These are phyloP conservation scores for Greenwoodochromis staneri DNA, from an alignment of 2,113 vertebrate species.

Conservation along the genomic window DNA sequence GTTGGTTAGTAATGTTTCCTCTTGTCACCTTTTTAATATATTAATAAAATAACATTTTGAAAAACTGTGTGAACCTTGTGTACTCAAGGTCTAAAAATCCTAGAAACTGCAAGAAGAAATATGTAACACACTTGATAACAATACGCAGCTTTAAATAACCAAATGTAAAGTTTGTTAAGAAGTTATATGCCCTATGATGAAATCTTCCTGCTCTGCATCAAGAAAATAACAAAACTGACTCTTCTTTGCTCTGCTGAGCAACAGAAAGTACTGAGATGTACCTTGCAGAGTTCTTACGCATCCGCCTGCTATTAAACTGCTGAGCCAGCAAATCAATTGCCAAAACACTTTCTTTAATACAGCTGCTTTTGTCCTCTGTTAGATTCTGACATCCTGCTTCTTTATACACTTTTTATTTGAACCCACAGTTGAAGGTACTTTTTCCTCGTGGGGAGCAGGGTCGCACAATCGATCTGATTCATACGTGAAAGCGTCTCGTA, in stretches of 20 bases:
- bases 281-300: background rate
- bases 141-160: background rate
- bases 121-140: fast-evolving
- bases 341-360: background rate
- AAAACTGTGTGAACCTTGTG: background rate
- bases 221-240: background rate
- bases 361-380: background rate
- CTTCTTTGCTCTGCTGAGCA: background rate
- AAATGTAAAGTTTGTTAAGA: background rate
- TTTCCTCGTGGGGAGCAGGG: background rate
- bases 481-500: background rate
- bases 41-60: background rate
- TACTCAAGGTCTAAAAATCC: background rate
- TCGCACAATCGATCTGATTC: background rate
- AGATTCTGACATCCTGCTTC: background rate
- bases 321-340: background rate
- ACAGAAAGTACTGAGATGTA: background rate
- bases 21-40: background rate
- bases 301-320: background rate
- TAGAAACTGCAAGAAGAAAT: fast-evolving
- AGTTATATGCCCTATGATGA: fast-evolving
- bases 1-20: background rate
- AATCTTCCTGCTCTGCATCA: background rate
- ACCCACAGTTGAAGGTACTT: background rate
- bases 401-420: background rate